Conservation (phyloP, 2,888 invertebrate genomes). For the Andrena haemorrhoa region DNA sequence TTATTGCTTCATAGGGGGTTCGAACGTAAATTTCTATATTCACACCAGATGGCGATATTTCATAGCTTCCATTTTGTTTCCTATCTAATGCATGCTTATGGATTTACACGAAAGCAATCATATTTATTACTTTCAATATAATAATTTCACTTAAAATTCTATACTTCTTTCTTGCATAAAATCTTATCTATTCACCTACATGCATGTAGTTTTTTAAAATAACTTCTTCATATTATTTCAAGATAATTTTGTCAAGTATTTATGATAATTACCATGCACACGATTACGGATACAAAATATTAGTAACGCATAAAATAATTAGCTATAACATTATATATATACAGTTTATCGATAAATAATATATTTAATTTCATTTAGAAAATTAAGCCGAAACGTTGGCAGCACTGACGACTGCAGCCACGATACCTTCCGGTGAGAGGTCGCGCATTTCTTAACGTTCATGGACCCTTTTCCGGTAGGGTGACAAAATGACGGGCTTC, state of each 20-base stretch:
- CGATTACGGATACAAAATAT: not conserved
- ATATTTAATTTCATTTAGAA: conserved; percentile 12
- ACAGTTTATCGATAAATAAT: conserved; percentile 1
- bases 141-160: not conserved
- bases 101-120: not conserved
- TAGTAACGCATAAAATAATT: not conserved
- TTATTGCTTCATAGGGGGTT: no score
- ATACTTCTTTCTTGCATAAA: not conserved
- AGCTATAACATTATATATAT: not conserved
- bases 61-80: not conserved
- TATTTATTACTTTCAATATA: not conserved
- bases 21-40: not conserved
- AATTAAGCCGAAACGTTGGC: conserved; percentile 35
- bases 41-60: conserved; percentile 10
- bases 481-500: conserved; percentile 82
- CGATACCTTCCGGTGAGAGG: conserved; percentile 76
- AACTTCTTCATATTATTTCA: not conserved
- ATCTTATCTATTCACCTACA: not conserved
- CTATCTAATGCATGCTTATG: not conserved
- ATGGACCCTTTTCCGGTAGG: conserved; percentile 80
- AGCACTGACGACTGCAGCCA: conserved; percentile 16
- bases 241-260: not conserved
- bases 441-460: conserved; percentile 59
- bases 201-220: no score
- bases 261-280: not conserved